Evolutionary conservation across 2,113 vertebrate species (phyloP), one percentile per base, ranked within the genome.

Genomic region (Silurus glanis): DNA sequence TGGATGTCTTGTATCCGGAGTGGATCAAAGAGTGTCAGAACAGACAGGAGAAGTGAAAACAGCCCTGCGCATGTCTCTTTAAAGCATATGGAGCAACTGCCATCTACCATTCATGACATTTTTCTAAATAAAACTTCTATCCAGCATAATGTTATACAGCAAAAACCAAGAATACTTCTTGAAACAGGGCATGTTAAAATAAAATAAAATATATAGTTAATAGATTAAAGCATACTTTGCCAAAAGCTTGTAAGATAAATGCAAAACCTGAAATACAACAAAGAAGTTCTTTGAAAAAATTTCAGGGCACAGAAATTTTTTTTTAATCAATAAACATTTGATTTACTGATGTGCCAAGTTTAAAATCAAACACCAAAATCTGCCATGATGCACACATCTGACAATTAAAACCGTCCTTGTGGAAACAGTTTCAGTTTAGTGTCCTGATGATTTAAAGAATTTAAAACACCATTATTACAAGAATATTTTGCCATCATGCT

Each of bases 1-100:
- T 88, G 72, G 83, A 85, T 84, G 85, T 87, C 72, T 80, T 83
- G 80, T 86, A 85, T 85, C 69, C 86, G 88, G 82, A 87, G 82
- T 83, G 72, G 83, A 89, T 85, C 80, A 91, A 90, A 86, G 84
- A 80, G 72, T 64, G 72, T 55, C 5, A 74, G 85, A 84, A 16
- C 67, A 90, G 80, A 83, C 53, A 80, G 51, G 17, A 80, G 71
- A 90, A 87, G 84, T 64, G 51, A 87, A 83, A 75, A 76, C 74
- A 86, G 86, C 71, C 81, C 58, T 55, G 62, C 6, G 83, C 55
- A 76, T 86, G 59, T 83, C 83, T 82, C 62, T 78, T 69, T 23
- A 28, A 4, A 86, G 47, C 80, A 81, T 61, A 62, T 83, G 81
- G 53, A 82, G 56, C 51, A 59, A 64, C 56, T 83, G 80, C 59